Conservation (phyloP, 2,888 invertebrate genomes). For the Danaus chrysippus region DNA sequence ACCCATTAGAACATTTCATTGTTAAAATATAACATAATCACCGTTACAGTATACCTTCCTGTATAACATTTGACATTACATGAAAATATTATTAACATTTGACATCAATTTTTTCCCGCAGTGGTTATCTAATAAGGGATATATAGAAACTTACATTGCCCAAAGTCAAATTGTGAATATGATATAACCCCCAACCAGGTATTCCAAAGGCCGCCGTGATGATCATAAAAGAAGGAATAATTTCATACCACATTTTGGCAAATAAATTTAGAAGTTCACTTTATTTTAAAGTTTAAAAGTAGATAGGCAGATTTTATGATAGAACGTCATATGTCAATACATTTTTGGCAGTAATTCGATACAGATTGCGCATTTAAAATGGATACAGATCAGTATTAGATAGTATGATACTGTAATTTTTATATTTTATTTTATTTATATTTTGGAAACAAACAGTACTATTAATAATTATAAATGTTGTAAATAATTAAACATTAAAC, state of each 20-base stretch:
- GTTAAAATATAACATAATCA: not conserved
- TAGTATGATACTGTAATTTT: no score
- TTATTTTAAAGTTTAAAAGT: no score
- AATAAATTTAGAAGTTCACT: no score
- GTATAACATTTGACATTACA: not conserved
- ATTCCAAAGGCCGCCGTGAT: constrained; percentile 79
- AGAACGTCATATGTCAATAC: not conserved
- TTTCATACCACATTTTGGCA: constrained; percentile 85
- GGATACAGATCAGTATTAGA: no score
- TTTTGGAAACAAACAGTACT: no score
- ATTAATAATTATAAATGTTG: no score
- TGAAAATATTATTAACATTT: not conserved
- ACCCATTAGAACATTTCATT: not conserved
- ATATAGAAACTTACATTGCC: constrained; percentile 82
- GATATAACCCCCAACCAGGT: constrained; percentile 81
- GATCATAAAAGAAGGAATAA: constrained; percentile 81
- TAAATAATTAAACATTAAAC: not conserved
- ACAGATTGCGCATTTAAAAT: not conserved
- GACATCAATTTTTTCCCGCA: not conserved
- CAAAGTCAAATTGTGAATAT: constrained; percentile 78
- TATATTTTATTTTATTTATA: no score
- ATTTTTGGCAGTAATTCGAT: not conserved
- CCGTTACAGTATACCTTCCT: not conserved
- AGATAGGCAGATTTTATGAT: no score
- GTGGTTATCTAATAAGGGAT: constrained; percentile 56